Evolutionary conservation across 2,797 vertebrate genomes (phyloP), one percentile per base, ranked within the genome.

Genomic region (Acanthurus tractus): DNA sequence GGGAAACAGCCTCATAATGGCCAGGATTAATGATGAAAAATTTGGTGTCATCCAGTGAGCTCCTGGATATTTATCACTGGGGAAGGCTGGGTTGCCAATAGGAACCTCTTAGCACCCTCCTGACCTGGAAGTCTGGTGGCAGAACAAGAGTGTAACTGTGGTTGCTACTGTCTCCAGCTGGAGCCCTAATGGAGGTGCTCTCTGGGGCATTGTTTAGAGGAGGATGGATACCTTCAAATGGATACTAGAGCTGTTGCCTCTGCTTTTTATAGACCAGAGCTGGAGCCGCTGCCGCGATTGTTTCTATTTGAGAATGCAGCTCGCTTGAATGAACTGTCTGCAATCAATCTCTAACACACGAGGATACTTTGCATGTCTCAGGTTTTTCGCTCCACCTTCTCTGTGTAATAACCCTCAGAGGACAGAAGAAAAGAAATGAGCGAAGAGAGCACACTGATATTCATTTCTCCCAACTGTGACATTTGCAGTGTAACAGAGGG

Each of bases 21-120:
- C 85, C 88, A 76, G 67, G 92, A 98, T 98, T 99, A 99, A 99
- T 98, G 97, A 99, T 98, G 97, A 99, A 98, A 97, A 98, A 99
- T 98, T 95, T 93, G 93, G 95, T 95, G 95, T 98, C 97, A 97
- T 94, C 92, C 90, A 79, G 90, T 78, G 93, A 93, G 94, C 92
- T 94, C 89, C 86, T 90, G 88, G 94, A 96, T 96, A 98, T 99
- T 97, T 93, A 98, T 99, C 97, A 99, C 95, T 76, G 90, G 91
- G 87, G 72, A 88, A 88, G 87, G 58, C 86, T 89, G 90, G 63
- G 86, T 91, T 96, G 95, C 95, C 95, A 95, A 94, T 94, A 88
- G 84, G 73, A 84, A 57, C 86, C 90, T 92, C 91, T 86, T 88
- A 90, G 89, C 88, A 86, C 82, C 80, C 77, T 83, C 78, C 85